These are phyloP conservation scores for Alosa sapidissima DNA, from an alignment of 2,797 vertebrate genomes.

Conservation along the genomic window DNA sequence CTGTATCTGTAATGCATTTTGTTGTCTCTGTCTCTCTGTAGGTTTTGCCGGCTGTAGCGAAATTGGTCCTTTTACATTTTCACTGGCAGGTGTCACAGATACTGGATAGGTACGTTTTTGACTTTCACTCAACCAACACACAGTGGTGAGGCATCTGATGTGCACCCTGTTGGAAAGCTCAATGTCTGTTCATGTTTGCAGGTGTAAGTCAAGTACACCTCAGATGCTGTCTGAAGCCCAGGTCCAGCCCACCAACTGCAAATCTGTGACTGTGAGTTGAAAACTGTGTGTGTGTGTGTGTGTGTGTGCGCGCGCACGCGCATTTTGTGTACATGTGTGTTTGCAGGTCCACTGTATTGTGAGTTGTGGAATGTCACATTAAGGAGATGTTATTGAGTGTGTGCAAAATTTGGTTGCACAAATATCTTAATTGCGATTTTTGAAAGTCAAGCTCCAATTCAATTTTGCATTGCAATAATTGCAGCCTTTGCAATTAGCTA, in stretches of 20 bases:
- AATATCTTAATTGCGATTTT: no score
- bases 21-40: slow-evolving; percentile 58
- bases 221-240: slow-evolving; percentile 91
- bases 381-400: no score
- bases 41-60: slow-evolving; percentile 95
- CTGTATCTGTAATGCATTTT: not conserved
- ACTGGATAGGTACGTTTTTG: slow-evolving; percentile 87
- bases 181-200: slow-evolving; percentile 54
- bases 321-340: not conserved
- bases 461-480: no score
- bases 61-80: slow-evolving; percentile 98
- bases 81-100: slow-evolving; percentile 98
- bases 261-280: slow-evolving; percentile 90
- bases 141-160: not conserved
- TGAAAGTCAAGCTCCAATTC: no score
- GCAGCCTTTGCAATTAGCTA: no score
- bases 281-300: slow-evolving; percentile 36
- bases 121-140: not conserved
- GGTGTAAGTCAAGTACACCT: slow-evolving; percentile 92
- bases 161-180: not conserved
- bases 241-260: slow-evolving; percentile 88
- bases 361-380: no score
- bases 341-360: not conserved
- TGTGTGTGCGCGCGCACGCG: not conserved
- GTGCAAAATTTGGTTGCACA: no score